phyloP scores from a whole-genome alignment of 1,140 invertebrate genomes.

The Heliconius eleuchia region DNA sequence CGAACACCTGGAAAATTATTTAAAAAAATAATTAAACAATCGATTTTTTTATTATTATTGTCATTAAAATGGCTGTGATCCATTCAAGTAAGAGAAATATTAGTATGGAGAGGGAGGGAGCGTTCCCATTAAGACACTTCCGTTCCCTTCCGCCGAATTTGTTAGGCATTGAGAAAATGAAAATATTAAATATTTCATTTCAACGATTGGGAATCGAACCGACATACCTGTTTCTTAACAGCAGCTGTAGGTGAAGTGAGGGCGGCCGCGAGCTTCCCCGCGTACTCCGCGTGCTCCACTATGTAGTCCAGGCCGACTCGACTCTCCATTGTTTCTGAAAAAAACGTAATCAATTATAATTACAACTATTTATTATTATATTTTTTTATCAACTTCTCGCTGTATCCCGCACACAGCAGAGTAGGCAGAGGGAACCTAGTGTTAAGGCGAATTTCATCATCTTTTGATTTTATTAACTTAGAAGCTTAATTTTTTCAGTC shows the following conservation, averaged over 20 bases:
- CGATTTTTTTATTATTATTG: too few relatives aligned
- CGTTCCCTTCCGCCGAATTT: too few relatives aligned
- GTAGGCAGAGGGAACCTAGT: too few relatives aligned
- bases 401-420: too few relatives aligned
- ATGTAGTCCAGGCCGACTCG: slow-evolving; percentile 95
- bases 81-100: too few relatives aligned
- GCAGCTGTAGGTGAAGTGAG: slow-evolving; percentile 91
- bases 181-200: neutral
- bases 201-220: neutral
- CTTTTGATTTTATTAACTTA: too few relatives aligned
- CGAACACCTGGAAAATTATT: slow-evolving; percentile 85
- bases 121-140: too few relatives aligned
- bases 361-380: neutral
- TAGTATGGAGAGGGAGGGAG: too few relatives aligned
- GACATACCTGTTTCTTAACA: slow-evolving; percentile 90
- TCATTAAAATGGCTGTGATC: too few relatives aligned
- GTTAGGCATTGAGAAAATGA: neutral
- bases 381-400: too few relatives aligned
- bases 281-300: slow-evolving; percentile 95
- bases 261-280: slow-evolving; percentile 93
- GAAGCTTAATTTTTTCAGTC: too few relatives aligned
- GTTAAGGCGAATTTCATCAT: too few relatives aligned
- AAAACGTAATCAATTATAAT: slow-evolving; percentile 20
- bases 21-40: neutral
- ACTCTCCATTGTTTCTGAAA: slow-evolving; percentile 86